Evolutionary conservation across 2,797 vertebrate genomes (phyloP), one percentile per base, ranked within the genome.

Genomic region (Microctenopoma lineatum): DNA sequence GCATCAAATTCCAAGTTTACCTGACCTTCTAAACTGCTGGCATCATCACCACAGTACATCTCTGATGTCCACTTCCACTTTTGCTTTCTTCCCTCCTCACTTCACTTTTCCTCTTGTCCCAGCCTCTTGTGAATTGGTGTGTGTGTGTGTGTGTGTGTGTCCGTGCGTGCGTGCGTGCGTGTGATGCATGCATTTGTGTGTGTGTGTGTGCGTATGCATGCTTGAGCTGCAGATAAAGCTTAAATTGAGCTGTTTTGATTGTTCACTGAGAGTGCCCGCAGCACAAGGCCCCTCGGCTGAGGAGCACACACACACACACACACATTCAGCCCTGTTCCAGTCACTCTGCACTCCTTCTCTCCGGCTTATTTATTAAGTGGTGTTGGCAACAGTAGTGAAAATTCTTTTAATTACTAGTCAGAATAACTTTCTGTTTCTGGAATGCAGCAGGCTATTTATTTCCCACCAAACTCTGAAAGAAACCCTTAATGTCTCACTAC

Each of bases 211-310:
- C 10, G 55, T 39, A 29, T 75, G 83, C 66, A 80, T 79, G 90
- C 90, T 82, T 84, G 85, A 86, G 88, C 84, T 84, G 83, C 84
- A 90, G 90, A 92, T 92, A 92, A 90, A 92, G 90, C 87, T 88
- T 89, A 92, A 92, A 94, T 92, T 93, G 90, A 93, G 90, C 90
- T 93, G 91, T 93, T 93, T 90, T 92, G 92, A 94, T 90, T 93
- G 90, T 91, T 92, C 87, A 79, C 81, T 75, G 79, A 87, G 89
- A 91, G 85, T 88, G 86, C 87, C 86, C 27, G 80, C 75, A 90
- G 89, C 84, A 89, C 74, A 77, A 85, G 87, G 87, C 88, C 90
- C 87, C 81, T 81, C 38, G 66, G 87, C 80, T 77, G 77, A 86
- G 79, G 55, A 76, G 46, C 60, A 61, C 57, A 41, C 70, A 32